Conservation (phyloP, 1,140 invertebrate species). For the Drosophila seguyi region DNA sequence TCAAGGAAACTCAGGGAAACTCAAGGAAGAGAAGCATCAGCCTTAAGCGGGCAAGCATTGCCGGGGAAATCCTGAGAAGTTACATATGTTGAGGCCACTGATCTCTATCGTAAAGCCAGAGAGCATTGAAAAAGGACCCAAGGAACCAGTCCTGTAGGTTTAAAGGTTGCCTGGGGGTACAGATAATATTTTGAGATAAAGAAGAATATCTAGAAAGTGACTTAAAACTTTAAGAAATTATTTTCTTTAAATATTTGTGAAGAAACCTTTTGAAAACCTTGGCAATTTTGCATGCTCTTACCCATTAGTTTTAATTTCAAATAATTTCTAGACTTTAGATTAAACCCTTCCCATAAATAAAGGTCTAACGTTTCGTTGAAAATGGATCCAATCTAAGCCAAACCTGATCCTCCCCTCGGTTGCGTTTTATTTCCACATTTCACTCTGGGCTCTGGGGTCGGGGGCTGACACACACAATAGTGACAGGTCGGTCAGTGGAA, state of each 20-base stretch:
- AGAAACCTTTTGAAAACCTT: too few relatives aligned
- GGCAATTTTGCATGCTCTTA: background rate
- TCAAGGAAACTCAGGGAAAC: slow-evolving; percentile 17
- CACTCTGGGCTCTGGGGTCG: slow-evolving; percentile 4
- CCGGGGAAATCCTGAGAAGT: slow-evolving; percentile 47
- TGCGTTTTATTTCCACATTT: slow-evolving; percentile 51
- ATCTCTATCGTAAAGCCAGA: slow-evolving; percentile 19
- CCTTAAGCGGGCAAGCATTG: slow-evolving; percentile 21
- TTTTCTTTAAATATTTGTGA: too few relatives aligned
- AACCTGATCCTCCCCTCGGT: slow-evolving; percentile 3
- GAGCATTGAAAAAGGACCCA: background rate
- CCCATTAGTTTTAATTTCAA: background rate
- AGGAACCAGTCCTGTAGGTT: slow-evolving; percentile 1
- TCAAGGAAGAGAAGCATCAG: background rate
- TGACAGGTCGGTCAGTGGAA: slow-evolving; percentile 84
- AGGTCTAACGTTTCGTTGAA: background rate
- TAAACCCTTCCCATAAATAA: background rate
- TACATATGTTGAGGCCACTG: slow-evolving; percentile 51
- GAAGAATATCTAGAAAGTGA: too few relatives aligned
- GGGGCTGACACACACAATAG: slow-evolving; percentile 63
- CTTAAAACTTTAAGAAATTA: background rate
- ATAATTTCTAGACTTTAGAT: background rate
- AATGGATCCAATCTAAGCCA: slow-evolving; percentile 1
- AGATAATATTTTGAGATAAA: slow-evolving; percentile 1
- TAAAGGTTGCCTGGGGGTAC: too few relatives aligned